Evolutionary conservation across 2,113 vertebrate genomes (phyloP), one percentile per base, ranked within the genome.

Genomic region (Chaetodon auriga): DNA sequence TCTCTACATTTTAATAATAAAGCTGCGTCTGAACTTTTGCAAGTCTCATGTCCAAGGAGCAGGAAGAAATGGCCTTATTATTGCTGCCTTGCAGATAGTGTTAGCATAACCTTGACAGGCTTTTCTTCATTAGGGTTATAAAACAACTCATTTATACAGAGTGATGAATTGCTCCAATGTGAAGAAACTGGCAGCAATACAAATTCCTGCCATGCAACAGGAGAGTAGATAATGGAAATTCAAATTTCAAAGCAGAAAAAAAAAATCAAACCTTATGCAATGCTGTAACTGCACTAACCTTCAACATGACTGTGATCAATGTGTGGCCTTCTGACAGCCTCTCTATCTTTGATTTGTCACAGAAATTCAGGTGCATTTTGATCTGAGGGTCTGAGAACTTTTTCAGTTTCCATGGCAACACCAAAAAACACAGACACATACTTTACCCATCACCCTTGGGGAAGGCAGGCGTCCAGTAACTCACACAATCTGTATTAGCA

Each of bases 401-500:
- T 18, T 49, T 61, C 65, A 61, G 82, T 87, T 83, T 80, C 85
- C 73, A 83, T 81, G 64, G 85, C 23, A 80, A 87, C 36, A 0
- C 6, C 45, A 6, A 35, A 25, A 66, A 75, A 55, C 2, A 30
- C 30, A 30, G 30, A 30, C 30, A 30, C 30, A 30, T 30, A 30
- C 30, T 30, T 30, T 30, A 30, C 30, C 30, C 30, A 30, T 30
- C 30, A 30, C 30, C 30, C 30, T 30, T 30, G 30, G 30, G 30
- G 30, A 30, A 30, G 3, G 1, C 30, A 30, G 30, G 30, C 30
- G 3, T 30, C 30, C 30, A 30, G 30, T 30, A 30, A 30, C 30
- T 30, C 30, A 30, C 30, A 30, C 30, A 30, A 30, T 30, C 30
- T 30, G 30, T 30, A 3, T 30, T 30, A 30, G 30, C 30, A 30